Conservation (phyloP, 2,797 vertebrate genomes). For the Neostethus bicornis region DNA sequence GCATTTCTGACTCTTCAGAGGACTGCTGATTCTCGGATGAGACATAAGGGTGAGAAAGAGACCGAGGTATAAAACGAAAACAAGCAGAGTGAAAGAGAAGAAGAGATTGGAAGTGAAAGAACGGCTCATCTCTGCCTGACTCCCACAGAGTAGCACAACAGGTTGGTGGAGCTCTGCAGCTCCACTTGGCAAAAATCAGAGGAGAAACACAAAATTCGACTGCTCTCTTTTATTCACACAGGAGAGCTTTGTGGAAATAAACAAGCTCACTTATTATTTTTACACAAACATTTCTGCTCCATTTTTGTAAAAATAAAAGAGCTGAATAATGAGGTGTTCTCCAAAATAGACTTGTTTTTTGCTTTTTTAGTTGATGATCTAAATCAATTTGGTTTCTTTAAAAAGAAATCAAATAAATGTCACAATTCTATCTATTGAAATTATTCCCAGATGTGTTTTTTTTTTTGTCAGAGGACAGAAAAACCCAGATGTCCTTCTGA, state of each 20-base stretch:
- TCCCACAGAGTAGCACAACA: conserved; percentile 67
- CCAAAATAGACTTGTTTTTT: background rate
- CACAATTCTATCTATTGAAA: too few species aligned
- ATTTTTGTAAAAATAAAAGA: conserved; percentile 17
- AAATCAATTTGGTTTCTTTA: too few species aligned
- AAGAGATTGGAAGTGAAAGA: conserved; percentile 42
- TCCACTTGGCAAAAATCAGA: conserved; percentile 42
- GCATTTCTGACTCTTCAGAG: conserved; percentile 70
- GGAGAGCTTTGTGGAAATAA: conserved; percentile 21
- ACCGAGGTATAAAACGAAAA: conserved; percentile 42
- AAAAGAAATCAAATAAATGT: too few species aligned
- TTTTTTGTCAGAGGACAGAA: conserved; percentile 25
- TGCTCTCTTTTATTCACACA: conserved; percentile 41
- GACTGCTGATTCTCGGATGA: conserved; percentile 52
- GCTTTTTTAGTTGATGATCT: too few species aligned
- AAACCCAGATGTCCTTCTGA: conserved; percentile 23
- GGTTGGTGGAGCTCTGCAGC: conserved; percentile 62
- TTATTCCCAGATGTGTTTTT: background rate
- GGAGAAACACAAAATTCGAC: conserved; percentile 25
- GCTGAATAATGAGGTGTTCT: background rate
- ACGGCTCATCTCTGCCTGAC: conserved; percentile 45
- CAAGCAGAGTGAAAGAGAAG: conserved; percentile 41
- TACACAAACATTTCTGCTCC: conserved; percentile 21
- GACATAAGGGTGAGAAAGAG: conserved; percentile 32
- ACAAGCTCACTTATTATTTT: conserved; percentile 26